Percentiles rank a stretch among this genome's conserved stretches.
phyloP scores from a whole-genome alignment of 2,888 invertebrate genomes.

The Mylabris sibirica region DNA sequence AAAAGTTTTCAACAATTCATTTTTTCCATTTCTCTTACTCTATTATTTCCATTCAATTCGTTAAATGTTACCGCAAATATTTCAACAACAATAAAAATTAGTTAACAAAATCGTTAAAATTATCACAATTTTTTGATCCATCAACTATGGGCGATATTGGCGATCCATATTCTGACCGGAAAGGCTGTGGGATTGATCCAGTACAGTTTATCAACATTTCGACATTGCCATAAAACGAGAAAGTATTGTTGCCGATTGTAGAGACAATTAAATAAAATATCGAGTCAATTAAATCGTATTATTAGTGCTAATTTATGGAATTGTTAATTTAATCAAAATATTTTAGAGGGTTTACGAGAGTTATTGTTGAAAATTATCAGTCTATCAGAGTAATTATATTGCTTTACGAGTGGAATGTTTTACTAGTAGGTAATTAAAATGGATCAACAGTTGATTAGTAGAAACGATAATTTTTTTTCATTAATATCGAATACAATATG shows the following conservation, averaged over 20 bases:
- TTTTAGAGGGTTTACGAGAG: not conserved
- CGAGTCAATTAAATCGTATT: not conserved
- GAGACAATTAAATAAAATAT: no score
- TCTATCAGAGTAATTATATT: not conserved
- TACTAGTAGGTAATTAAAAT: not conserved
- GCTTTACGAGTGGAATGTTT: not conserved
- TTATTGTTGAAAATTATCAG: not conserved
- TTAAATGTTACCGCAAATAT: not conserved
- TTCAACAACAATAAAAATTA: no score
- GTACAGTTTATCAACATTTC: constrained; percentile 51
- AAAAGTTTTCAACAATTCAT: constrained; percentile 37
- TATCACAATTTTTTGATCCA: no score
- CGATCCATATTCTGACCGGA: constrained; percentile 29
- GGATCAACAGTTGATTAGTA: not conserved
- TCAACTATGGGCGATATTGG: constrained; percentile 31
- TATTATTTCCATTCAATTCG: not conserved
- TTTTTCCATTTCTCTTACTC: not conserved
- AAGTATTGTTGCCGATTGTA: no score
- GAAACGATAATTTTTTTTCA: not conserved
- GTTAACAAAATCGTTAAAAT: no score
- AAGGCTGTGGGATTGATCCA: constrained; percentile 39
- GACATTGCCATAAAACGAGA: constrained; percentile 31
- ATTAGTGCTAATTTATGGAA: not conserved
- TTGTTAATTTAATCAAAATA: not conserved
- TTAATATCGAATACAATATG: not conserved